phyloP scores from a whole-genome alignment of 2,888 invertebrate species.

The Yponomeuta plumbellus region DNA sequence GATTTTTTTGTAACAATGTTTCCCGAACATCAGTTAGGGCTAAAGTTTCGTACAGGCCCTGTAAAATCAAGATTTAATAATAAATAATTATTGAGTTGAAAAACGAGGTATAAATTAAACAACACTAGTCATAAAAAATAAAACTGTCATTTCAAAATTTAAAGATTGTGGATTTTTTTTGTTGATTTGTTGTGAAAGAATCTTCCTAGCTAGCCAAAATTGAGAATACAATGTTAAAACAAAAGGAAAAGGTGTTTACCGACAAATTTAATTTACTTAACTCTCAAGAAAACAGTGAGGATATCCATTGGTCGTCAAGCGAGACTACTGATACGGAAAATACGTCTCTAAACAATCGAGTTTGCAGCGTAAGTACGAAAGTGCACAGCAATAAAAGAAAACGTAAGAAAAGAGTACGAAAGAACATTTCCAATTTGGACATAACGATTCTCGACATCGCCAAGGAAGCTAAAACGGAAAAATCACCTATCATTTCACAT shows the following conservation, averaged over 20 bases:
- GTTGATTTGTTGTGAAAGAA: neutral
- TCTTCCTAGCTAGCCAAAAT: neutral
- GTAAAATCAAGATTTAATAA: too few species aligned
- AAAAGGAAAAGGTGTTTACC: constrained; percentile 30
- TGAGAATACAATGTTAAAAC: neutral
- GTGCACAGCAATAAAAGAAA: constrained; percentile 43
- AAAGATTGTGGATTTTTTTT: neutral
- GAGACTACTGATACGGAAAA: constrained; percentile 58
- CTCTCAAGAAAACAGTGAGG: constrained; percentile 52
- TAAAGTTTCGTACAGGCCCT: too few species aligned
- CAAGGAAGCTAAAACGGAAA: constrained; percentile 26
- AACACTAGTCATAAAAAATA: neutral
- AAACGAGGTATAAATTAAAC: neutral
- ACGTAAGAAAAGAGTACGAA: constrained; percentile 42
- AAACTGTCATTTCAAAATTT: neutral
- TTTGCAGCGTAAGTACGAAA: constrained; percentile 27
- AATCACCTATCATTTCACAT: constrained; percentile 36
- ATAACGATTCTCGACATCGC: constrained; percentile 39
- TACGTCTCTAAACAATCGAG: constrained; percentile 27
- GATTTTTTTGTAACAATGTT: too few species aligned
- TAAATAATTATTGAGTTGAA: too few species aligned
- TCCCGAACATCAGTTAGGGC: too few species aligned
- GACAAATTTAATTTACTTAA: constrained; percentile 50
- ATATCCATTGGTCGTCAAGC: constrained; percentile 59
- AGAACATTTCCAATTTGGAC: constrained; percentile 48